These are phyloP conservation scores for Mionectes macconnelli DNA, from an alignment of 2,113 vertebrate genomes.

Conservation along the genomic window DNA sequence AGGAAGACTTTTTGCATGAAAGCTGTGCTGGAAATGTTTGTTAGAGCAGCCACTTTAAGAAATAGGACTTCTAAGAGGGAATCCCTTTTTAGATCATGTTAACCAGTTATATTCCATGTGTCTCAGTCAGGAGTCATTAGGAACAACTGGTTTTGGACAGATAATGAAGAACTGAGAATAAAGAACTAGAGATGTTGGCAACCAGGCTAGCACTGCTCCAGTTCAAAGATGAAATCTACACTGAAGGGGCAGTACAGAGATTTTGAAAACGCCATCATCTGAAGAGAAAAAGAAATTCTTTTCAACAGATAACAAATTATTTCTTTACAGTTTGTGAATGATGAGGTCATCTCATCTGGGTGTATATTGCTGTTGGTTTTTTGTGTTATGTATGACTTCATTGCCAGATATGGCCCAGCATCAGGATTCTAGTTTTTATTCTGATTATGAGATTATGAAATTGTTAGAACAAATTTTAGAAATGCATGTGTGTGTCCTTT, in stretches of 20 bases:
- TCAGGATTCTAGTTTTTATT: not conserved
- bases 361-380: not conserved
- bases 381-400: not conserved
- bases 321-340: not conserved
- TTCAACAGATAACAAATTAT: not conserved
- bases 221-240: not conserved
- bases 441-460: not conserved
- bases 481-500: not conserved
- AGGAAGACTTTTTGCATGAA: not conserved
- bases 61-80: not conserved
- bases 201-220: not conserved
- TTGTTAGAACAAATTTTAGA: not conserved
- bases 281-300: not conserved
- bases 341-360: not conserved
- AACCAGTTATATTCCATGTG: not conserved
- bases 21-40: not conserved
- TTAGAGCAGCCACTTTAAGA: not conserved
- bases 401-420: not conserved
- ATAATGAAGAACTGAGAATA: not conserved
- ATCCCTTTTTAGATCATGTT: not conserved
- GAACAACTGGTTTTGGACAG: not conserved
- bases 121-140: not conserved
- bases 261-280: not conserved
- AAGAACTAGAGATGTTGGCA: not conserved
- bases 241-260: not conserved